A percentile compares a stretch with the other conserved stretches of the same genome.
Conservation (phyloP, 2,797 vertebrate genomes). For the Acipenser oxyrinchus region DNA sequence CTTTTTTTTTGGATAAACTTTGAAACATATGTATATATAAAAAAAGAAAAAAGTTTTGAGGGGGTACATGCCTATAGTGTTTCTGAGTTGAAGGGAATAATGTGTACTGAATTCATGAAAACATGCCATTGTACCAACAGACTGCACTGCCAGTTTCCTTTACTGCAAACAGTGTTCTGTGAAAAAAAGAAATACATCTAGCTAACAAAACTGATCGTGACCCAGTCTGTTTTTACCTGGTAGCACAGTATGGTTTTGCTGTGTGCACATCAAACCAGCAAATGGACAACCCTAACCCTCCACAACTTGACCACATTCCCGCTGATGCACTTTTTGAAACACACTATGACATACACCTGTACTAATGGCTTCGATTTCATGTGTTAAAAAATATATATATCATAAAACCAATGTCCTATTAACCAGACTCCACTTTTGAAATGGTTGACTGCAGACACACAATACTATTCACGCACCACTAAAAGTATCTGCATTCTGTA, state of each 20-base stretch:
- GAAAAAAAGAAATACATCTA: slow-evolving; percentile 48
- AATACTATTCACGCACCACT: too few relatives aligned
- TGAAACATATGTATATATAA: slow-evolving; percentile 20
- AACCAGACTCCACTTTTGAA: too few relatives aligned
- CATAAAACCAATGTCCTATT: too few relatives aligned
- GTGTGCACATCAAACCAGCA: too few relatives aligned
- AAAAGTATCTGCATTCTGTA: too few relatives aligned
- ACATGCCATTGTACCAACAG: slow-evolving; percentile 54
- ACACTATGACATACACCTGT: too few relatives aligned
- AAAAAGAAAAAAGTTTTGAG: slow-evolving; percentile 37
- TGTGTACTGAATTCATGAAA: slow-evolving; percentile 52
- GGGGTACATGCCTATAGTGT: slow-evolving; percentile 47
- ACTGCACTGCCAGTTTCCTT: slow-evolving; percentile 49
- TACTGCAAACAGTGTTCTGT: slow-evolving; percentile 54
- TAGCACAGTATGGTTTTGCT: slow-evolving; percentile 31
- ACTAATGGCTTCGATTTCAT: too few relatives aligned
- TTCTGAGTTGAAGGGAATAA: slow-evolving; percentile 46
- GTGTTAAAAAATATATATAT: too few relatives aligned
- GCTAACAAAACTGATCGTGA: slow-evolving; percentile 46
- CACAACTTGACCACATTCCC: too few relatives aligned
- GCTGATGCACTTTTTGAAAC: too few relatives aligned
- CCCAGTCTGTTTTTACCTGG: slow-evolving; percentile 46
- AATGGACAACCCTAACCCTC: too few relatives aligned
- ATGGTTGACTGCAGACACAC: too few relatives aligned
- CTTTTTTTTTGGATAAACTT: slow-evolving; percentile 40